A percentile compares a stretch with the other conserved stretches of the same genome.
Conservation (phyloP, 2,797 vertebrate species). For the Melanotaenia nigrans region DNA sequence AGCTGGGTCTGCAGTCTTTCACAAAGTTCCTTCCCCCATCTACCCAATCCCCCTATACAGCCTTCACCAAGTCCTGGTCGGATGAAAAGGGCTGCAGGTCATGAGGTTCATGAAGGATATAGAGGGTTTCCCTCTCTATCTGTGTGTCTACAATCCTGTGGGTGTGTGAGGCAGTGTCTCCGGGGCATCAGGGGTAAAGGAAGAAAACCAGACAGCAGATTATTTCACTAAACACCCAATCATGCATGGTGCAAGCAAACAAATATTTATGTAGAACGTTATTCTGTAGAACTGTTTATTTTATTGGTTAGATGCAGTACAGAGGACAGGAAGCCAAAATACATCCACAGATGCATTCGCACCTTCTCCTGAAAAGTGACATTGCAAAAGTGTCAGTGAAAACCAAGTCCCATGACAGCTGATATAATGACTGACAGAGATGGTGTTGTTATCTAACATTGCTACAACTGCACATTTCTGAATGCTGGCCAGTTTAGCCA, state of each 20-base stretch:
- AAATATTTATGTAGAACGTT: neutral
- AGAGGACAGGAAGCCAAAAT: constrained; percentile 1
- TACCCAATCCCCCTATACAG: constrained; percentile 25
- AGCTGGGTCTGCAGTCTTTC: constrained; percentile 67
- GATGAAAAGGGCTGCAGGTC: constrained; percentile 67
- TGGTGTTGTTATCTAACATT: constrained; percentile 34
- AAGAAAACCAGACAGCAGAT: constrained; percentile 67
- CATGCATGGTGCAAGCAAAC: constrained; percentile 26
- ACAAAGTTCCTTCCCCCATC: constrained; percentile 35
- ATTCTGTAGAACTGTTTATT: neutral
- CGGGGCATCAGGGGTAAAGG: constrained; percentile 53
- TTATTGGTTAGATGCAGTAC: neutral
- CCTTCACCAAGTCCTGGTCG: constrained; percentile 48
- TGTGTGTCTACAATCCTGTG: constrained; percentile 24
- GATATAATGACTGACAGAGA: constrained; percentile 27
- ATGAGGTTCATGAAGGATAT: constrained; percentile 73
- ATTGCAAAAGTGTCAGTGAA: constrained; percentile 10
- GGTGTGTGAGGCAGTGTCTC: constrained; percentile 42
- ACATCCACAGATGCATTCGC: neutral
- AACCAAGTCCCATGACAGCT: constrained; percentile 20
- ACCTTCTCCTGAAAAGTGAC: neutral
- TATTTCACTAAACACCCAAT: constrained; percentile 36
- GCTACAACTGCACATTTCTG: constrained; percentile 52
- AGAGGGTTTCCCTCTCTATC: constrained; percentile 60
- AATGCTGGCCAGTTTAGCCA: constrained; percentile 64